These are phyloP conservation scores for Drosophila arawakana DNA, from an alignment of 1,140 invertebrate genomes.

Conservation along the genomic window DNA sequence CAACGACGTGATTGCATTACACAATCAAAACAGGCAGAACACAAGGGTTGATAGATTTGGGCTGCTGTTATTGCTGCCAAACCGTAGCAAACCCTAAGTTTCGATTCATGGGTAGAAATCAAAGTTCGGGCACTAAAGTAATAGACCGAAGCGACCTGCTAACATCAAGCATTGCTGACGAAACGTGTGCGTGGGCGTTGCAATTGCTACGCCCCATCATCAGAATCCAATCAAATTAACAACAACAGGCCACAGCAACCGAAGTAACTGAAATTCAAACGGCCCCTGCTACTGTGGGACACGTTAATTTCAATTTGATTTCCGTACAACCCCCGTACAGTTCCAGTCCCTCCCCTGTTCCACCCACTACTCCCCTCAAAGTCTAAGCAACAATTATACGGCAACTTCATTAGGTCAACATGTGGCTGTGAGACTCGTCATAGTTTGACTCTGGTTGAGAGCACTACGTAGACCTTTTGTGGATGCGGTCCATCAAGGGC, in stretches of 20 bases:
- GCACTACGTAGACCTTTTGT: conserved; percentile 22
- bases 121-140: conserved; percentile 68
- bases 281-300: conserved; percentile 25
- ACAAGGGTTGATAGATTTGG: conserved; percentile 33
- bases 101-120: conserved; percentile 61
- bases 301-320: conserved; percentile 85
- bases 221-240: conserved; percentile 84
- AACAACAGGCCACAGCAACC: conserved; percentile 73
- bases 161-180: conserved; percentile 18
- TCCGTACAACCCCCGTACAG: conserved; percentile 52
- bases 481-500: conserved; percentile 33
- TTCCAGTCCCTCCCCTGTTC: background rate
- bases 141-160: conserved; percentile 68
- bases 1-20: conserved; percentile 84
- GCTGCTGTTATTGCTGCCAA: conserved; percentile 1
- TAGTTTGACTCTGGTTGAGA: conserved; percentile 24
- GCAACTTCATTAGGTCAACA: conserved; percentile 84
- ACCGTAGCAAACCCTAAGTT: conserved; percentile 5
- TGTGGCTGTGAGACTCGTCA: conserved; percentile 44
- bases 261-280: conserved; percentile 17
- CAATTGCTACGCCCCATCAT: conserved; percentile 81
- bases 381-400: conserved; percentile 82
- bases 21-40: conserved; percentile 77
- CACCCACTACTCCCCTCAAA: conserved; percentile 29
- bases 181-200: conserved; percentile 81